Percentiles rank a stretch among this genome's conserved stretches.
Conservation (phyloP, 30 jellyfish, hydroid and myxozoan species). For the Catostylus mosaicus region DNA sequence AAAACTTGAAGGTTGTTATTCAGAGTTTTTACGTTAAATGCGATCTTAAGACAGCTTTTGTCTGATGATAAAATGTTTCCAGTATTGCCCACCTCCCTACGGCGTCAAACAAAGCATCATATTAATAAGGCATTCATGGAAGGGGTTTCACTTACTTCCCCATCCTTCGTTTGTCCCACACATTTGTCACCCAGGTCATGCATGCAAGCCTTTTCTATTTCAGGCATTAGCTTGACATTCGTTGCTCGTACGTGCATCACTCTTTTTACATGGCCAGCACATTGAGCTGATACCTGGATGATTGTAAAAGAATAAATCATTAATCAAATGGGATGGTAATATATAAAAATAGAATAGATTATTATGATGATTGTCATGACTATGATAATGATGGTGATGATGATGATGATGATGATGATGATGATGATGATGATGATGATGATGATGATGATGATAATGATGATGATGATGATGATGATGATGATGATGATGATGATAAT, state of each 20-base stretch:
- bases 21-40: too few species aligned
- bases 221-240: constrained; percentile 84
- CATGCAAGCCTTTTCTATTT: constrained; percentile 74
- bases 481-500: neutral
- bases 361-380: neutral
- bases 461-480: neutral
- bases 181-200: constrained; percentile 82
- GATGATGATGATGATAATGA: neutral
- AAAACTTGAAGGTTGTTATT: too few species aligned
- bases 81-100: too few species aligned
- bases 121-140: too few species aligned
- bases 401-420: constrained; percentile 1
- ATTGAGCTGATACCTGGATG: constrained; percentile 65
- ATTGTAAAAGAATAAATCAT: neutral
- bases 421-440: neutral
- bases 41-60: too few species aligned
- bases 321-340: neutral
- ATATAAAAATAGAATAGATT: neutral
- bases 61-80: too few species aligned
- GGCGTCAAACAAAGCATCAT: too few species aligned
- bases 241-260: constrained; percentile 90
- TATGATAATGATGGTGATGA: neutral
- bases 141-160: constrained; percentile 83
- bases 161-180: constrained; percentile 59
- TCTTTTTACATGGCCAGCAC: constrained; percentile 84